Conservation (phyloP, 2,888 invertebrate genomes). For the Digitonthophagus gazella region DNA sequence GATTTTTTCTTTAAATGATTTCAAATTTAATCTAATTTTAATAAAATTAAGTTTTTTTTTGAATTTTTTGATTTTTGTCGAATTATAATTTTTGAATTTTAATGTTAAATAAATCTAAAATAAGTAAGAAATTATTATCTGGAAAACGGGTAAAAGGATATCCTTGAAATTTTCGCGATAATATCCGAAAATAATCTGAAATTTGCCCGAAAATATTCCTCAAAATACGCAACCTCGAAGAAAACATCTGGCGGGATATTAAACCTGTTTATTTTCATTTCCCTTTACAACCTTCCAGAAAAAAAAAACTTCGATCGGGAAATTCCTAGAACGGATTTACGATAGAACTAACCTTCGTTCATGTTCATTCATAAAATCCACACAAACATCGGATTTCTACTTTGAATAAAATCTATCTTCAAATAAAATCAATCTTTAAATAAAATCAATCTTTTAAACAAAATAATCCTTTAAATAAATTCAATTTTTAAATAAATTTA, state of each 20-base stretch:
- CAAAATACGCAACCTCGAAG: neutral
- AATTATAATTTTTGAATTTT: no score
- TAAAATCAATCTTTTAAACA: neutral
- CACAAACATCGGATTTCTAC: neutral
- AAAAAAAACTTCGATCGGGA: neutral
- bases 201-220: no score
- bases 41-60: no score
- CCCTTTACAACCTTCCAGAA: no score
- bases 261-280: neutral
- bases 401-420: no score
- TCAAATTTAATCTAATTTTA: no score
- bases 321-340: neutral
- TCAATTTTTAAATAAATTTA: no score
- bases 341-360: neutral
- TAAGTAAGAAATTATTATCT: neutral
- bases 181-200: neutral
- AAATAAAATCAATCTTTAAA: no score
- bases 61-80: neutral
- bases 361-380: neutral
- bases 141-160: neutral
- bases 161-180: neutral
- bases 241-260: neutral
- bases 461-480: neutral
- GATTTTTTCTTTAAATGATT: no score
- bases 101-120: no score